These are phyloP conservation scores for Elysia chlorotica DNA, from an alignment of 1,140 invertebrate species.

Conservation along the genomic window DNA sequence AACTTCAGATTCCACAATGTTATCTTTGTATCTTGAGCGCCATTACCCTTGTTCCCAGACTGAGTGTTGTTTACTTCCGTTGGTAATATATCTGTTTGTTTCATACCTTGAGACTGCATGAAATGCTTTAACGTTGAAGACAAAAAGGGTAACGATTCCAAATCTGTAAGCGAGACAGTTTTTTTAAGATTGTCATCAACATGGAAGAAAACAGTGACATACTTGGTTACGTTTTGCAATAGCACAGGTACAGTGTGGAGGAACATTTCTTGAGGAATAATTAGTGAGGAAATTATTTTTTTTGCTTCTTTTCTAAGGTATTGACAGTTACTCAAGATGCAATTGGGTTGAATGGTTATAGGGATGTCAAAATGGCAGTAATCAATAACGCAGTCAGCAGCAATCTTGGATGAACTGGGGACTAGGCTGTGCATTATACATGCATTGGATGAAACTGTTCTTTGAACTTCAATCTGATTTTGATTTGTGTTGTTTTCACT, in stretches of 20 bases:
- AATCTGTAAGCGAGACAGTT: constrained; percentile 14
- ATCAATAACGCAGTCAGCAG: constrained; percentile 53
- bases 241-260: constrained; percentile 60
- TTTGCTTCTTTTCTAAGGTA: not conserved
- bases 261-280: constrained; percentile 55
- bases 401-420: constrained; percentile 28
- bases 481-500: not conserved
- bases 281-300: not conserved
- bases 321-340: constrained; percentile 62
- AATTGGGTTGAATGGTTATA: constrained; percentile 47
- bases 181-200: constrained; percentile 62
- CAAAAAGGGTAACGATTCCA: constrained; percentile 38
- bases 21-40: not conserved
- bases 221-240: constrained; percentile 33
- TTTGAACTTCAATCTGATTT: constrained; percentile 17
- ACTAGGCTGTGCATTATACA: constrained; percentile 55
- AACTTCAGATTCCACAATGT: constrained; percentile 57
- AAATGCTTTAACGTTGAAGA: constrained; percentile 39
- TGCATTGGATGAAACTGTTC: constrained; percentile 22
- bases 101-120: constrained; percentile 18
- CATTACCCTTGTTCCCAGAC: not conserved
- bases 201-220: constrained; percentile 60
- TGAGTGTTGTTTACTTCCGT: not conserved
- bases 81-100: constrained; percentile 3
- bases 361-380: constrained; percentile 58